A percentile compares a stretch with the other conserved stretches of the same genome.
These are phyloP conservation scores for Drosophila kanekoi DNA, from an alignment of 2,888 invertebrate species.

Conservation along the genomic window DNA sequence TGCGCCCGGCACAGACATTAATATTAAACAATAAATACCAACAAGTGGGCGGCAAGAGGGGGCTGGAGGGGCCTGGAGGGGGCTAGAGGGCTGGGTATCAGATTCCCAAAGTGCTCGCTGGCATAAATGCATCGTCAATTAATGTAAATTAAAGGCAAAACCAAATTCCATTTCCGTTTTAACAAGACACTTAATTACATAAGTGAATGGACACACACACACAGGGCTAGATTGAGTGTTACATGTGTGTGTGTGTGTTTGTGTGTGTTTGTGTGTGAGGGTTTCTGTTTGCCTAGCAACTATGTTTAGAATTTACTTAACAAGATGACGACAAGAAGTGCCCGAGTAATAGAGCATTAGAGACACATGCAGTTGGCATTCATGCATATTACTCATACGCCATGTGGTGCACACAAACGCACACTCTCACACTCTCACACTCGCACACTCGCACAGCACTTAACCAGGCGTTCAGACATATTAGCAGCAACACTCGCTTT, in stretches of 20 bases:
- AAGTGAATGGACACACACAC: conserved; percentile 65
- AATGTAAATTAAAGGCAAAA: conserved; percentile 79
- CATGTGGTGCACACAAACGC: conserved; percentile 34
- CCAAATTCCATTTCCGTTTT: conserved; percentile 77
- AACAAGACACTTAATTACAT: conserved; percentile 78
- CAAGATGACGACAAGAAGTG: conserved; percentile 44
- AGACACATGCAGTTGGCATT: conserved; percentile 63
- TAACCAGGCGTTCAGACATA: conserved; percentile 59
- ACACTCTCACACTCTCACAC: neutral
- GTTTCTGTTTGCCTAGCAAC: conserved; percentile 32
- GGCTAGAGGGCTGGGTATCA: neutral
- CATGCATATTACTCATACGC: conserved; percentile 70
- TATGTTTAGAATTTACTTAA: conserved; percentile 63
- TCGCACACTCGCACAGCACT: conserved; percentile 29
- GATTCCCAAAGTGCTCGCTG: conserved; percentile 47
- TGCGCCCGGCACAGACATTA: conserved; percentile 37
- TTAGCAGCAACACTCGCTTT: conserved; percentile 44
- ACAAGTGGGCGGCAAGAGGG: conserved; percentile 28
- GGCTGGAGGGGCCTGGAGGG: no score
- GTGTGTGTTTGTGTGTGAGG: neutral
- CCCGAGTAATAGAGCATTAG: conserved; percentile 45
- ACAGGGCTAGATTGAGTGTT: neutral
- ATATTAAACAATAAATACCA: conserved; percentile 61
- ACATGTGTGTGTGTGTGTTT: neutral
- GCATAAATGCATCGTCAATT: conserved; percentile 73